These are phyloP conservation scores for Amyelois transitella DNA, from an alignment of 1,140 invertebrate species.

Conservation along the genomic window DNA sequence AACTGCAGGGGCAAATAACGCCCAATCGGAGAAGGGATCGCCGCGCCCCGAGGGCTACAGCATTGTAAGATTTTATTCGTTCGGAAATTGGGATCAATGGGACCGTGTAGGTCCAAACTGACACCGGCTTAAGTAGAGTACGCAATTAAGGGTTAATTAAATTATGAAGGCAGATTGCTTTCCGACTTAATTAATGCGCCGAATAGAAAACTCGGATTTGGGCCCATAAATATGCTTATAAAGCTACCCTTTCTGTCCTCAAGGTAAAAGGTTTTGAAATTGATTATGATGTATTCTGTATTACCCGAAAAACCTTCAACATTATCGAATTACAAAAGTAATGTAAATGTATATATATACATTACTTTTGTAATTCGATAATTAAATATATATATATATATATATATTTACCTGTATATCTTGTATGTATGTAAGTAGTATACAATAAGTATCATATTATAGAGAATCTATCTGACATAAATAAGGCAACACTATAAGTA, in stretches of 20 bases:
- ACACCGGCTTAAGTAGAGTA: not conserved
- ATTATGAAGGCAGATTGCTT: not conserved
- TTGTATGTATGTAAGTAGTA: too few species aligned
- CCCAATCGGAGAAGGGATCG: constrained; percentile 42
- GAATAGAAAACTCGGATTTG: not conserved
- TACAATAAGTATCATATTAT: too few species aligned
- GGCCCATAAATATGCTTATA: not conserved
- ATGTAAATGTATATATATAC: too few species aligned
- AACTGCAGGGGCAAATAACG: constrained; percentile 27
- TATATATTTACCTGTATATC: too few species aligned
- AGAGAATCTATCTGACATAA: too few species aligned
- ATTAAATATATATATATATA: too few species aligned
- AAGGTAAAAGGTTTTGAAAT: too few species aligned
- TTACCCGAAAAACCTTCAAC: too few species aligned
- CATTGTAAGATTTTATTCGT: not conserved
- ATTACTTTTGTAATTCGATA: too few species aligned
- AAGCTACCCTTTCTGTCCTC: not conserved
- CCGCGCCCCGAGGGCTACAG: constrained; percentile 10
- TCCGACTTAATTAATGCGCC: not conserved
- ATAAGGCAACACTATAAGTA: too few species aligned
- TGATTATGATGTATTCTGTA: too few species aligned
- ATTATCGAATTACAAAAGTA: too few species aligned
- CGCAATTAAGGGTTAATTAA: constrained; percentile 5
- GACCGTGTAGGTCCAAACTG: not conserved
- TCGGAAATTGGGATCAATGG: not conserved